These are phyloP conservation scores for Philopedon plagiatum DNA, from an alignment of 2,888 invertebrate species.

Conservation along the genomic window DNA sequence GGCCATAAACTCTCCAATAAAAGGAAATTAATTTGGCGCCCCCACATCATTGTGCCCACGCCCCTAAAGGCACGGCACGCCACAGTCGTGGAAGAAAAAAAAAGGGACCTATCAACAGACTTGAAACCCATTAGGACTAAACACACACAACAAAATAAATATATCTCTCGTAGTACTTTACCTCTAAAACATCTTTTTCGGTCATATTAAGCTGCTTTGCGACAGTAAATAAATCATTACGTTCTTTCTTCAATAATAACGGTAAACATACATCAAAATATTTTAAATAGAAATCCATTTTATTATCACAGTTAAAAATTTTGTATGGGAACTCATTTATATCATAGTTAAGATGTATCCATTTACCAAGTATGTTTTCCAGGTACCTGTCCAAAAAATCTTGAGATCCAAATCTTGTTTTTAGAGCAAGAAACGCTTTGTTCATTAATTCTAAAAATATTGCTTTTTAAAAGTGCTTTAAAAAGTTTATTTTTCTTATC, in stretches of 20 bases:
- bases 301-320: conserved; percentile 62
- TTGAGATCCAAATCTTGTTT: conserved; percentile 56
- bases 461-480: background rate
- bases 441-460: conserved; percentile 54
- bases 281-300: conserved; percentile 67
- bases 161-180: conserved; percentile 32
- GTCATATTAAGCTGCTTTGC: conserved; percentile 47
- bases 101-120: too few relatives aligned
- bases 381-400: conserved; percentile 69
- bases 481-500: too few relatives aligned
- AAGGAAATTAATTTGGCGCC: too few relatives aligned
- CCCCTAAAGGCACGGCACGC: too few relatives aligned
- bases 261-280: conserved; percentile 67
- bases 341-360: conserved; percentile 57
- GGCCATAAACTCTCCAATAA: too few relatives aligned
- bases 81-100: too few relatives aligned
- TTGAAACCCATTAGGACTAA: too few relatives aligned
- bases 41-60: too few relatives aligned
- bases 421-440: conserved; percentile 58
- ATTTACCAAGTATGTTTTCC: conserved; percentile 69
- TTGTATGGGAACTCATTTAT: conserved; percentile 65
- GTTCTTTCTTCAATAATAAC: conserved; percentile 65
- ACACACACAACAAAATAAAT: background rate
- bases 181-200: conserved; percentile 54
- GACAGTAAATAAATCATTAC: conserved; percentile 54